Conservation (phyloP, 2,888 invertebrate genomes). For the Lycia hirtaria region DNA sequence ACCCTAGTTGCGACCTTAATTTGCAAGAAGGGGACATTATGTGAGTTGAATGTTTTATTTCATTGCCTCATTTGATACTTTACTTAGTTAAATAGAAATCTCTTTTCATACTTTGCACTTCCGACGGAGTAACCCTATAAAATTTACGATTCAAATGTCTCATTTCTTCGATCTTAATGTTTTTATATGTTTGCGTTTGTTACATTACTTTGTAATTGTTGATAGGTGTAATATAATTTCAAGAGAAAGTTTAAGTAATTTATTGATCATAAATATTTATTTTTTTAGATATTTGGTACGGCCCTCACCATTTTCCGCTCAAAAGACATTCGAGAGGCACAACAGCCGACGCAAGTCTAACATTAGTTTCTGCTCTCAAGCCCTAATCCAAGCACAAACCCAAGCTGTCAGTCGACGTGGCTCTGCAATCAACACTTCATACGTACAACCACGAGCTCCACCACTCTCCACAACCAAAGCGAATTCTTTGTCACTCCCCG, state of each 20-base stretch:
- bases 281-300: conserved; percentile 93
- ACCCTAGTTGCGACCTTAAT: conserved; percentile 98
- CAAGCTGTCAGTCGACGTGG: conserved; percentile 87
- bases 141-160: too few relatives aligned
- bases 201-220: too few relatives aligned
- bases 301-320: conserved; percentile 97
- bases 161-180: too few relatives aligned
- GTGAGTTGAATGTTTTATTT: conserved; percentile 81
- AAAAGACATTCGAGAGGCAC: conserved; percentile 97
- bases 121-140: too few relatives aligned
- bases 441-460: conserved; percentile 88
- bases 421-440: conserved; percentile 88
- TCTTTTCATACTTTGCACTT: too few relatives aligned
- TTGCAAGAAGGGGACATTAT: conserved; percentile 98
- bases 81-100: too few relatives aligned
- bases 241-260: too few relatives aligned
- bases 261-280: neutral
- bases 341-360: conserved; percentile 96
- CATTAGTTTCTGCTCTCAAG: conserved; percentile 95
- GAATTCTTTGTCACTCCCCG: conserved; percentile 94
- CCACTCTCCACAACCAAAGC: conserved; percentile 93
- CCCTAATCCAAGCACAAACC: conserved; percentile 85
- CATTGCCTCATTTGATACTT: neutral
- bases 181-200: too few relatives aligned
- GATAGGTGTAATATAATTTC: too few relatives aligned